These are phyloP conservation scores for Tinamus major DNA, from an alignment of 2,797 vertebrate species.

Conservation along the genomic window DNA sequence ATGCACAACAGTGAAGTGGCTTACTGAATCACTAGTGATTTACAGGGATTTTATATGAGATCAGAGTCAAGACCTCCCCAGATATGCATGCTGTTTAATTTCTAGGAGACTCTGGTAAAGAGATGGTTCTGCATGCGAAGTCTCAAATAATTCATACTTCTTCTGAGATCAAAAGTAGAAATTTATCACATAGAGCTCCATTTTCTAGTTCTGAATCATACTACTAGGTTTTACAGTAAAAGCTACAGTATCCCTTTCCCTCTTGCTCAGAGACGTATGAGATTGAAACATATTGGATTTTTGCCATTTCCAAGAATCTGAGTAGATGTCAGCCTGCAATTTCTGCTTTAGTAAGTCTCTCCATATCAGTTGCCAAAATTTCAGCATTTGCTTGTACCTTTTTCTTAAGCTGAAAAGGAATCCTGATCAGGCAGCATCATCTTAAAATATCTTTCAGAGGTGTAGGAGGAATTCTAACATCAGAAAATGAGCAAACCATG, in stretches of 20 bases:
- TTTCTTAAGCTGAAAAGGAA: conserved; percentile 36
- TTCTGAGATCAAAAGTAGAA: not conserved
- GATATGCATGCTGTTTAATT: not conserved
- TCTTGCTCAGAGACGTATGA: not conserved
- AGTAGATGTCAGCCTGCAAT: conserved; percentile 15
- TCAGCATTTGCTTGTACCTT: conserved; percentile 53
- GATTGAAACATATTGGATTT: conserved; percentile 20
- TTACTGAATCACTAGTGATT: not conserved
- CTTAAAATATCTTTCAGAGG: conserved; percentile 54
- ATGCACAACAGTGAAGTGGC: not conserved
- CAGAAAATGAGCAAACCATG: conserved; percentile 32
- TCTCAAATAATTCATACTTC: not conserved
- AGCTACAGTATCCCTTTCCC: not conserved
- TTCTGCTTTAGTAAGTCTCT: conserved; percentile 18
- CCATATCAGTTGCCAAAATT: conserved; percentile 34
- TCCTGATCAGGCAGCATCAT: not conserved
- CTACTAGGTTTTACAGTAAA: conserved; percentile 18
- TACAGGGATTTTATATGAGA: not conserved
- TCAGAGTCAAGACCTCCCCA: not conserved
- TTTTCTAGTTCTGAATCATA: conserved; percentile 25
- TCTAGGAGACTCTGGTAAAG: not conserved
- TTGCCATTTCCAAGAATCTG: conserved; percentile 34
- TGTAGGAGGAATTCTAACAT: conserved; percentile 62
- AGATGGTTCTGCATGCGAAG: not conserved
- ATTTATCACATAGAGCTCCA: not conserved